Percentiles rank a stretch among this genome's conserved stretches.
Evolutionary conservation across 2,113 vertebrate species (phyloP).

Genomic region (Mirza zaza): DNA sequence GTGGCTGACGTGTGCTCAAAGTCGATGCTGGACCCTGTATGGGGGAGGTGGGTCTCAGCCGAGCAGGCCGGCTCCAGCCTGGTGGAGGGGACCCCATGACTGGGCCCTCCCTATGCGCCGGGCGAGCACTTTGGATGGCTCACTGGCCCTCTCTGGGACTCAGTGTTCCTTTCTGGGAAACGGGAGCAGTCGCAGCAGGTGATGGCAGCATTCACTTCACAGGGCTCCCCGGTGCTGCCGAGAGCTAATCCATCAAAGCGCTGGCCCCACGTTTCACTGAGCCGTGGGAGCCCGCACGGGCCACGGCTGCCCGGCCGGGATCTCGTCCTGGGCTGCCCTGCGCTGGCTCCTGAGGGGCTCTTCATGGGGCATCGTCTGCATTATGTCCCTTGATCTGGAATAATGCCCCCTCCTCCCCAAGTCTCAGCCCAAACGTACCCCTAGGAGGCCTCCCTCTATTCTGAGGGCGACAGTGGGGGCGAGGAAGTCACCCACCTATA

Average conservation of each 20-base stretch:
- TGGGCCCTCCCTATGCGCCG: accelerated
- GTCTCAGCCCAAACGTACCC: not conserved
- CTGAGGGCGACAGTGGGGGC: not conserved
- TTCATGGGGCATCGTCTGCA: not conserved
- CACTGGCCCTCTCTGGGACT: not conserved
- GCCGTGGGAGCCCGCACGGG: not conserved
- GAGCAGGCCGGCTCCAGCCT: not conserved
- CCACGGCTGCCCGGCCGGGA: not conserved
- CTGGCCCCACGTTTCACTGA: not conserved
- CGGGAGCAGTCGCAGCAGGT: not conserved
- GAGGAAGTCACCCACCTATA: conserved; percentile 43
- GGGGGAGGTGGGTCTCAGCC: not conserved
- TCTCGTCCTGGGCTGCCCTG: accelerated
- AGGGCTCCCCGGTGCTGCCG: not conserved
- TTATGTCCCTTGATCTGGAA: not conserved
- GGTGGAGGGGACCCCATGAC: not conserved
- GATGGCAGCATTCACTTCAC: accelerated
- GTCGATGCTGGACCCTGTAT: conserved; percentile 72
- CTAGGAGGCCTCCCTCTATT: not conserved
- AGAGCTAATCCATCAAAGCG: not conserved
- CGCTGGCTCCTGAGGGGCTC: accelerated
- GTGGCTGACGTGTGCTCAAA: conserved; percentile 73
- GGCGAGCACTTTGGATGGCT: not conserved
- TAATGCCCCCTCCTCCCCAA: not conserved
- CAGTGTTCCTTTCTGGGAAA: not conserved